Conservation (phyloP, 2,113 vertebrate genomes). For the Rhombomys opimus region DNA sequence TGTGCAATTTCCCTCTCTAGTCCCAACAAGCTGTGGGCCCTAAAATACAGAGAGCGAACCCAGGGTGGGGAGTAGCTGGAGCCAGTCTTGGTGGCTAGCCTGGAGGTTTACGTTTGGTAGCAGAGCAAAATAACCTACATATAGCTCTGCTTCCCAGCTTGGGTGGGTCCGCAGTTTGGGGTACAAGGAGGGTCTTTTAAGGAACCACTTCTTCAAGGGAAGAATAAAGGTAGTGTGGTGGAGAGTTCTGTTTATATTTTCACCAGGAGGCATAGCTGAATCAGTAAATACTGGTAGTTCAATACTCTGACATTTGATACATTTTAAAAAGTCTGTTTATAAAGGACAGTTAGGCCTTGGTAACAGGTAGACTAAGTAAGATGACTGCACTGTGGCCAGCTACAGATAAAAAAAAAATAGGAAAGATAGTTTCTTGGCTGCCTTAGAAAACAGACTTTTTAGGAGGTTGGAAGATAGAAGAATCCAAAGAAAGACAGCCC, state of each 20-base stretch:
- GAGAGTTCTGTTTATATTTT: constrained; percentile 63
- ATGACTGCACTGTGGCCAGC: neutral
- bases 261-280: constrained; percentile 13
- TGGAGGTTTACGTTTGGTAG: neutral
- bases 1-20: neutral
- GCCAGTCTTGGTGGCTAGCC: neutral
- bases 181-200: constrained; percentile 34
- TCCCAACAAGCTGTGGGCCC: neutral
- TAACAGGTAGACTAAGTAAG: constrained; percentile 66
- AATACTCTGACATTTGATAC: constrained; percentile 71
- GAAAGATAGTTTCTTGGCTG: neutral
- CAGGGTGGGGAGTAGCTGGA: neutral
- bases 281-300: constrained; percentile 74
- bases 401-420: constrained; percentile 33
- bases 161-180: constrained; percentile 13
- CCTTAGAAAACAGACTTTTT: neutral
- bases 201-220: constrained; percentile 28
- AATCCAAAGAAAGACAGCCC: neutral
- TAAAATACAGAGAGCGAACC: neutral
- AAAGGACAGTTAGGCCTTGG: constrained; percentile 65
- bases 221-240: constrained; percentile 58
- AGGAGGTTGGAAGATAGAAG: neutral
- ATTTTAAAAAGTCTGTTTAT: constrained; percentile 68
- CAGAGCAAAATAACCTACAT: neutral
- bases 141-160: neutral